Evolutionary conservation across 2,113 vertebrate genomes (phyloP).

Genomic region (Nothocercus nigrocapillus): DNA sequence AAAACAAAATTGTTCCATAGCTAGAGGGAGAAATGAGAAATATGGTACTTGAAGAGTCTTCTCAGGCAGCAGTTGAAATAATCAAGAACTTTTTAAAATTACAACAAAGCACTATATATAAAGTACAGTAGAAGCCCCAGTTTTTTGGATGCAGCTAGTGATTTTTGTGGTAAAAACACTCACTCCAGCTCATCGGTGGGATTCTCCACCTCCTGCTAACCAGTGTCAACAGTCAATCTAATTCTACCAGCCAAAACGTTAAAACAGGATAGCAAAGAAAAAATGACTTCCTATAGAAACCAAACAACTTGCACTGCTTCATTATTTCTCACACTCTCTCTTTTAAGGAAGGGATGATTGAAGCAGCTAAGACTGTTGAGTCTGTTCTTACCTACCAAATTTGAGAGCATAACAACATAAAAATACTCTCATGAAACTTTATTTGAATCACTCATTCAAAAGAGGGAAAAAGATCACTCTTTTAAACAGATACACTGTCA

Average conservation of each 20-base stretch:
- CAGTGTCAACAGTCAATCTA: neutral
- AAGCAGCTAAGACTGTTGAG: neutral
- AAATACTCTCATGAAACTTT: slow-evolving; percentile 32
- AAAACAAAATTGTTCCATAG: neutral
- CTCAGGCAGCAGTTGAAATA: neutral
- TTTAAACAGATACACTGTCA: slow-evolving; percentile 11
- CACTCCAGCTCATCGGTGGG: neutral
- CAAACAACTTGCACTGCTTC: neutral
- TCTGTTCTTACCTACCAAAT: neutral
- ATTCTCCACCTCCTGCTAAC: neutral
- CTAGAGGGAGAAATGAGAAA: neutral
- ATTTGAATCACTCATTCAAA: slow-evolving; percentile 34
- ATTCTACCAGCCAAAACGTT: neutral
- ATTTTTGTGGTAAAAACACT: neutral
- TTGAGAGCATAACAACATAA: slow-evolving; percentile 11
- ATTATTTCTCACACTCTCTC: neutral
- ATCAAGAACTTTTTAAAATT: neutral
- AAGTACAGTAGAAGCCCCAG: neutral
- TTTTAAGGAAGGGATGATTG: neutral
- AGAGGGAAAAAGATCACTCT: neutral
- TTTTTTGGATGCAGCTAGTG: neutral
- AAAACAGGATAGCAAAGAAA: neutral
- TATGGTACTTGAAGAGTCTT: neutral
- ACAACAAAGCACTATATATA: neutral
- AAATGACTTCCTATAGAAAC: slow-evolving; percentile 57